A percentile compares a stretch with the other conserved stretches of the same genome.
phyloP scores from a whole-genome alignment of 2,797 vertebrate species.

The Pseudochirops corinnae region DNA sequence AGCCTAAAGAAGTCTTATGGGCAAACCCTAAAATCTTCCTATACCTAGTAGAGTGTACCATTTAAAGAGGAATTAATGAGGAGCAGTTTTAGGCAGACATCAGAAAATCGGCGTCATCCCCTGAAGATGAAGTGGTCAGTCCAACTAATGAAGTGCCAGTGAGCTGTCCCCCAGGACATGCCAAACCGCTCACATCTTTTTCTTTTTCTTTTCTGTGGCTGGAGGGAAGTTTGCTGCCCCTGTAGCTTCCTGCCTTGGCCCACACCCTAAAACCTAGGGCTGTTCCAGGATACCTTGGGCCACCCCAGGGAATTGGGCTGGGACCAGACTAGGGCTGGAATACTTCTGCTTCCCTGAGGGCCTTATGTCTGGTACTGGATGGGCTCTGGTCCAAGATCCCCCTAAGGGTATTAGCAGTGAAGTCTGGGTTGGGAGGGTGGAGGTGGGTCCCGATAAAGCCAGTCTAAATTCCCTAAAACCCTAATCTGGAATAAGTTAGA shows the following conservation, averaged over 20 bases:
- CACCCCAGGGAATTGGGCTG: neutral
- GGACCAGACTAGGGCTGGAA: neutral
- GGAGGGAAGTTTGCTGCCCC: neutral
- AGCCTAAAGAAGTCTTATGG: neutral
- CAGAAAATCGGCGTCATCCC: slow-evolving; percentile 8
- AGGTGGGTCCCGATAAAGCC: neutral
- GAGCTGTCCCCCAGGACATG: neutral
- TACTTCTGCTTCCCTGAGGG: neutral
- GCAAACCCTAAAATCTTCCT: neutral
- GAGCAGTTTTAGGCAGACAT: neutral
- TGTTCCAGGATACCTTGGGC: neutral
- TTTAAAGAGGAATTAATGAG: neutral
- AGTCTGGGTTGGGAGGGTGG: too few species aligned
- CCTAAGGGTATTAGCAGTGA: neutral
- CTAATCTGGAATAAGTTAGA: neutral
- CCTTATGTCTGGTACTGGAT: neutral
- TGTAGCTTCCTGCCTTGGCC: neutral
- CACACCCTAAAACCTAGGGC: neutral
- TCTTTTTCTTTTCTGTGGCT: slow-evolving; percentile 4
- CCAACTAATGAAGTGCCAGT: neutral
- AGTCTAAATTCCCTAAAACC: neutral
- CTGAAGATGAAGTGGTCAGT: neutral
- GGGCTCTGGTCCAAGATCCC: neutral
- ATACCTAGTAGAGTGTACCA: neutral
- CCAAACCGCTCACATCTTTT: neutral